A percentile compares a stretch with the other conserved stretches of the same genome.
Evolutionary conservation across 2,888 invertebrate genomes (phyloP).

Genomic region (Torymus auratus): DNA sequence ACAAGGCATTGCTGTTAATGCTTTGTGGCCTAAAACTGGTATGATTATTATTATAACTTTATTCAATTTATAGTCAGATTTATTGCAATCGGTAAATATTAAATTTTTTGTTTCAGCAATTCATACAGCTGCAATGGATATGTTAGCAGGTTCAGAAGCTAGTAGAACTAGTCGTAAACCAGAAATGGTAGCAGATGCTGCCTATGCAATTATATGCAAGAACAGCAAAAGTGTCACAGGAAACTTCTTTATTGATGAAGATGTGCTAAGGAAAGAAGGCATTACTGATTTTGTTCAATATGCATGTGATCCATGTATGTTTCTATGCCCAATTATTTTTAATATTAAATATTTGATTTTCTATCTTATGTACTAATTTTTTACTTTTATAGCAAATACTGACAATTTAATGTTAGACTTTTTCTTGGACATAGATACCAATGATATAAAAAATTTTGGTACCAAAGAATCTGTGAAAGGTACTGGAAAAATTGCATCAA

Average conservation of each 20-base stretch:
- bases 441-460: constrained; percentile 45
- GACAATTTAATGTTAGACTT: constrained; percentile 90
- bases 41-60: constrained; percentile 51
- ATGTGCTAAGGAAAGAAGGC: constrained; percentile 87
- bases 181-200: constrained; percentile 93
- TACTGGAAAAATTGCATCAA: constrained; percentile 79
- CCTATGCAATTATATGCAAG: constrained; percentile 82
- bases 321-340: too few species aligned
- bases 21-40: constrained; percentile 97
- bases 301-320: constrained; percentile 86
- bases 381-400: constrained; percentile 78
- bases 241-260: constrained; percentile 95
- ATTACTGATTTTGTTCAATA: constrained; percentile 91
- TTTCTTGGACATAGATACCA: constrained; percentile 83
- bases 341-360: constrained; percentile 20
- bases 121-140: constrained; percentile 94
- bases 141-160: constrained; percentile 85
- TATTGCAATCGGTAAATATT: background rate
- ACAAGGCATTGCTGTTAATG: constrained; percentile 93
- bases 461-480: constrained; percentile 41
- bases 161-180: constrained; percentile 85
- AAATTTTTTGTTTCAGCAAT: constrained; percentile 82
- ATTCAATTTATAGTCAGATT: background rate
- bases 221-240: constrained; percentile 90
- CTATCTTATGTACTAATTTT: too few species aligned